A percentile compares a stretch with the other conserved stretches of the same genome.
Conservation (phyloP, 2,113 vertebrate genomes). For the Macheiramphus alcinus region DNA sequence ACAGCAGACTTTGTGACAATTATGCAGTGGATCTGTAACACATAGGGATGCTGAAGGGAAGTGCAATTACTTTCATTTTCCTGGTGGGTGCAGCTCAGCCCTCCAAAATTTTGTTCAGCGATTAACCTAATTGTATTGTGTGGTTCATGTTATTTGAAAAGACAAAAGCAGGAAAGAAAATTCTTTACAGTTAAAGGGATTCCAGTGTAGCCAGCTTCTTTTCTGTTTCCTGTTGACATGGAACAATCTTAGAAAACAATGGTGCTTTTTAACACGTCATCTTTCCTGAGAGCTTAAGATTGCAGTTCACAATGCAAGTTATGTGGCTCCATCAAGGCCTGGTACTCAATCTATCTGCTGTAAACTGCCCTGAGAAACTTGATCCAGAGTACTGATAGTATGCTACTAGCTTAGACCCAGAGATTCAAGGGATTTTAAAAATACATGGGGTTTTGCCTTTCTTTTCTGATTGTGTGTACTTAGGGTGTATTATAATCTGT, state of each 20-base stretch:
- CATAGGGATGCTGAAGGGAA: neutral
- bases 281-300: neutral
- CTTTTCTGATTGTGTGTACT: neutral
- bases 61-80: neutral
- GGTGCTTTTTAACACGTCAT: neutral
- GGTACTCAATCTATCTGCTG: neutral
- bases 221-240: neutral
- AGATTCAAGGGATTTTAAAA: neutral
- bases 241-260: neutral
- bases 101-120: neutral
- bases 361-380: neutral
- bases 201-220: neutral
- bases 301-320: neutral
- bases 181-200: neutral
- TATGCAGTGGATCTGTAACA: neutral
- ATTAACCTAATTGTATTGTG: neutral
- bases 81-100: neutral
- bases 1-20: rapidly evolving
- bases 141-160: neutral
- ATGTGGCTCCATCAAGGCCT: neutral
- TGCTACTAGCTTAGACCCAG: neutral
- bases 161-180: conserved; percentile 47
- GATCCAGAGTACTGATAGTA: neutral
- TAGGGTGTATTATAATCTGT: neutral
- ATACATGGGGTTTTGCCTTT: neutral